phyloP scores from a whole-genome alignment of 2,797 vertebrate species.

The Sitta carolinensis region DNA sequence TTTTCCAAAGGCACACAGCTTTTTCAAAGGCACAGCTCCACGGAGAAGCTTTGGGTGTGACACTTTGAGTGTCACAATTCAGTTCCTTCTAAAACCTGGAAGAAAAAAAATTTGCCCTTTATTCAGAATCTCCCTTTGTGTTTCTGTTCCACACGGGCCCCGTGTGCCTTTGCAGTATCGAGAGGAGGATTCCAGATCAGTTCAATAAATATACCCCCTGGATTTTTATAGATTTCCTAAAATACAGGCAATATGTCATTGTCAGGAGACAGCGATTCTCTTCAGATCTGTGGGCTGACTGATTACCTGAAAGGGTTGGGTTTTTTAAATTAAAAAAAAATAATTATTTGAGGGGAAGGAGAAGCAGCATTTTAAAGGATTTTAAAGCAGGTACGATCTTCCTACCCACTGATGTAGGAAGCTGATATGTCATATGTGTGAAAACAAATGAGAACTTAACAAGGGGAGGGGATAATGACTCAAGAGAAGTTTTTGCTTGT shows the following conservation, averaged over 20 bases:
- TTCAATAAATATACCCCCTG: conserved; percentile 15
- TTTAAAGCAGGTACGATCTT: conserved; percentile 27
- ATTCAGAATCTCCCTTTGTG: background rate
- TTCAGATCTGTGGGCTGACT: conserved; percentile 19
- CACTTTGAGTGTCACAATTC: background rate
- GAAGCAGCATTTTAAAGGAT: conserved; percentile 17
- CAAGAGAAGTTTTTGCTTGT: conserved; percentile 29
- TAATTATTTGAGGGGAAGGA: conserved; percentile 38
- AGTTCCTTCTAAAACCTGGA: background rate
- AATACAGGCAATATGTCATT: conserved; percentile 41
- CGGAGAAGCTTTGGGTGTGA: background rate
- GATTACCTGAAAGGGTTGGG: background rate
- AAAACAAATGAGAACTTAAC: conserved; percentile 54
- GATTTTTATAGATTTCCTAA: conserved; percentile 19
- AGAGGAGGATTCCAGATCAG: conserved; percentile 23
- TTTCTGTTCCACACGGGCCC: background rate
- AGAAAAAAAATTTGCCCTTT: background rate
- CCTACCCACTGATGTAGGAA: conserved; percentile 35
- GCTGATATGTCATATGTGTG: conserved; percentile 47
- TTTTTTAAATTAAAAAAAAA: background rate
- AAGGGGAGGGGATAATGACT: conserved; percentile 11
- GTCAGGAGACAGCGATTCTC: conserved; percentile 40
- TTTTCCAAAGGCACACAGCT: background rate
- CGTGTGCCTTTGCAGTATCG: background rate
- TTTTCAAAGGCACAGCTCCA: background rate